Percentiles rank a stretch among this genome's conserved stretches.
These are phyloP conservation scores for Morus bassanus DNA, from an alignment of 2,797 vertebrate genomes.

Conservation along the genomic window DNA sequence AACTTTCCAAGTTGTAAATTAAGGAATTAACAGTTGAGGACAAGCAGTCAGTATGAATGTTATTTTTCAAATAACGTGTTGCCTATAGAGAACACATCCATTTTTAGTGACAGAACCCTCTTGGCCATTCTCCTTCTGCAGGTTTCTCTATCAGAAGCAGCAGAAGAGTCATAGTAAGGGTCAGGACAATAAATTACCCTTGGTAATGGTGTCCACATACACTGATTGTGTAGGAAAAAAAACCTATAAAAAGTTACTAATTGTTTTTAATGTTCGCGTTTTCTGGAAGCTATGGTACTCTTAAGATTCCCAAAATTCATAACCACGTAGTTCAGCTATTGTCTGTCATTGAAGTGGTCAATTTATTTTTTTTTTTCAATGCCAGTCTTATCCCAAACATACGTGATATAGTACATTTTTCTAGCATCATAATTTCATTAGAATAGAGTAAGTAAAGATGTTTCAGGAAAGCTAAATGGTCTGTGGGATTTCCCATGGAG, in stretches of 20 bases:
- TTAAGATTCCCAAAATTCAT: background rate
- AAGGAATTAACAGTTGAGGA: background rate
- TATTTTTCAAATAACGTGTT: background rate
- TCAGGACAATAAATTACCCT: background rate
- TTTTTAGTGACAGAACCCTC: background rate
- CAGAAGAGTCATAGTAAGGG: background rate
- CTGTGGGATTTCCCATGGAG: background rate
- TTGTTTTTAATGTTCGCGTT: background rate
- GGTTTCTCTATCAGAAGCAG: background rate
- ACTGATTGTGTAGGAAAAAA: background rate
- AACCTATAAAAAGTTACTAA: background rate
- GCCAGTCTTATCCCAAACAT: background rate
- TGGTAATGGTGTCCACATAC: background rate
- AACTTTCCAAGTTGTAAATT: background rate
- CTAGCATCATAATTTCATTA: background rate
- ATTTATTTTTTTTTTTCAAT: background rate
- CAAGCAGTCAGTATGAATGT: background rate
- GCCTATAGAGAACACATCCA: background rate
- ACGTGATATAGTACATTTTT: background rate
- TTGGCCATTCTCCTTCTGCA: background rate
- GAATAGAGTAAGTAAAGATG: background rate
- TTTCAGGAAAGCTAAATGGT: background rate
- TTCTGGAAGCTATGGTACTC: background rate
- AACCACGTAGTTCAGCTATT: background rate
- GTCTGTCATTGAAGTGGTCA: background rate